Conservation (phyloP, 2,797 vertebrate genomes). For the Phrynocephalus forsythii region DNA sequence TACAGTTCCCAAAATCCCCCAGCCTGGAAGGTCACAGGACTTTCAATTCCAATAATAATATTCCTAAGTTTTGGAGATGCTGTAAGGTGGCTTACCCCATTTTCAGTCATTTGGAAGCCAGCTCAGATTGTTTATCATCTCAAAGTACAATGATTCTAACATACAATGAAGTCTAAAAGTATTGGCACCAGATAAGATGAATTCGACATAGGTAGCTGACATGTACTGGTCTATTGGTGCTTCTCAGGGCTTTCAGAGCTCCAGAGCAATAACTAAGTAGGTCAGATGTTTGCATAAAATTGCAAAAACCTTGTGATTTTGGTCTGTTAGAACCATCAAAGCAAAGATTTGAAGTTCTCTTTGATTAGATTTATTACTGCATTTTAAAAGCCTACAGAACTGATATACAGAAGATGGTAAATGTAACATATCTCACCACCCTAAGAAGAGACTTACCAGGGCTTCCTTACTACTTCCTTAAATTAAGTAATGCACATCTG, state of each 20-base stretch:
- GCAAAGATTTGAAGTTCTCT: constrained; percentile 17
- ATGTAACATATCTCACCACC: neutral
- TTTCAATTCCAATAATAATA: too few relatives aligned
- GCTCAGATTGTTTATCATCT: neutral
- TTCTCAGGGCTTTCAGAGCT: neutral
- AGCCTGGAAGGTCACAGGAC: too few relatives aligned
- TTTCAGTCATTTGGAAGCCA: neutral
- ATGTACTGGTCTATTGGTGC: neutral
- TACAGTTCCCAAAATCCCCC: too few relatives aligned
- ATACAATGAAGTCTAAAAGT: neutral
- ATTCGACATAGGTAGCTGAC: neutral
- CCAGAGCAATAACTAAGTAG: neutral
- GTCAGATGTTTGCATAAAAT: neutral
- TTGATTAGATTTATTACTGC: constrained; percentile 4
- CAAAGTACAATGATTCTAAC: neutral
- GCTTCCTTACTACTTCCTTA: too few relatives aligned
- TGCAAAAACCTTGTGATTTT: neutral
- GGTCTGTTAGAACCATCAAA: fast-evolving
- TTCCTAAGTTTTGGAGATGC: too few relatives aligned
- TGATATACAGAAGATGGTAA: neutral
- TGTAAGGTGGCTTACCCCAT: too few relatives aligned
- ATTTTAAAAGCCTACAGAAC: too few relatives aligned
- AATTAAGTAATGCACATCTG: too few relatives aligned
- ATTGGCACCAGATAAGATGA: neutral
- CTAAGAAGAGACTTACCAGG: neutral